Evolutionary conservation across 2,797 vertebrate genomes (phyloP).

Genomic region (Gadopsis bispinosus): DNA sequence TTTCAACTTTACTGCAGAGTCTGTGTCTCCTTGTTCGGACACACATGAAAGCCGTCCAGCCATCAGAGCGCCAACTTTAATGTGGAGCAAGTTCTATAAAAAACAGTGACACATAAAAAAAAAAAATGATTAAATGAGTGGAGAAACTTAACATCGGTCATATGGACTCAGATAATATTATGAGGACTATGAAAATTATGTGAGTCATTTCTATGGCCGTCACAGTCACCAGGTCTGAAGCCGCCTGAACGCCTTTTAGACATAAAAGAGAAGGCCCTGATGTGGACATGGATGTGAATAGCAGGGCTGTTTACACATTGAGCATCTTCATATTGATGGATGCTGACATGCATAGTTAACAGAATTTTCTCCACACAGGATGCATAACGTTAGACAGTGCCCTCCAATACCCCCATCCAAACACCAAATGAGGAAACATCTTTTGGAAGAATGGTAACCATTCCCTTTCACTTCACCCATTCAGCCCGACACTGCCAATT

Average conservation of each 20-base stretch:
- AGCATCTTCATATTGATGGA: neutral
- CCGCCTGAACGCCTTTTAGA: neutral
- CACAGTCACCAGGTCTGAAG: neutral
- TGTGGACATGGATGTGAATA: neutral
- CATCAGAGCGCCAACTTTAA: neutral
- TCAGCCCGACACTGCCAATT: neutral
- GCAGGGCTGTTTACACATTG: neutral
- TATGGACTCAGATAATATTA: neutral
- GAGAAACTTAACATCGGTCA: neutral
- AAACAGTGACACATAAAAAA: neutral
- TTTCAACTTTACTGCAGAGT: neutral
- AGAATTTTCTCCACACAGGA: neutral
- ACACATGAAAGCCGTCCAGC: neutral
- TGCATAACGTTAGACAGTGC: neutral
- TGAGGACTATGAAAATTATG: neutral
- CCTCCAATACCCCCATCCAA: neutral
- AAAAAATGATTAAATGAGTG: neutral
- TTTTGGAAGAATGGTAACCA: neutral
- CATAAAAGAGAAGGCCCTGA: neutral
- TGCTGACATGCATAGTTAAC: neutral
- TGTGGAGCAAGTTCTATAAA: neutral
- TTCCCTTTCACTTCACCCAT: neutral
- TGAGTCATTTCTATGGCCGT: neutral
- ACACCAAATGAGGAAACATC: neutral
- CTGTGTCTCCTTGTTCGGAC: neutral